Evolutionary conservation across 2,797 vertebrate genomes (phyloP).

Genomic region (Lithobates pipiens): DNA sequence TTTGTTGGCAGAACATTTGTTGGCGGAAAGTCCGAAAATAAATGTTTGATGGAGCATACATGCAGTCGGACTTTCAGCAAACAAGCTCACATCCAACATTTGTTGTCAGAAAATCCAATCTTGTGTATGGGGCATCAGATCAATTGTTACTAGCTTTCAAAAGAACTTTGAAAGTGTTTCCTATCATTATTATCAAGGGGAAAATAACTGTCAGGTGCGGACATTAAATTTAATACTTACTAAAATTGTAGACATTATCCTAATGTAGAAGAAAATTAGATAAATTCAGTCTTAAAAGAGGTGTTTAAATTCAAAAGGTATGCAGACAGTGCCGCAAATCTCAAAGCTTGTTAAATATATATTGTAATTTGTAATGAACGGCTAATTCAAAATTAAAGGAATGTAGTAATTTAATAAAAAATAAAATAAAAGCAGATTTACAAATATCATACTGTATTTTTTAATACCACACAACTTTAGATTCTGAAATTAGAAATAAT

Average conservation of each 20-base stretch:
- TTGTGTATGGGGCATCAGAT: too few species aligned
- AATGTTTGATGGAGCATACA: too few species aligned
- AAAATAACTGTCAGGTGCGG: neutral
- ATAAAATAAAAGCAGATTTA: neutral
- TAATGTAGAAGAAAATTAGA: neutral
- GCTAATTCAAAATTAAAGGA: conserved; percentile 1
- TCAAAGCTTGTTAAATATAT: conserved; percentile 23
- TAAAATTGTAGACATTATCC: neutral
- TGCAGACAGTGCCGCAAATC: neutral
- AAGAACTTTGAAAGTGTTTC: too few species aligned
- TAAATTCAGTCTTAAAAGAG: neutral
- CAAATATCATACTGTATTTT: neutral
- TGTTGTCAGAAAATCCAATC: too few species aligned
- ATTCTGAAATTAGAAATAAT: neutral
- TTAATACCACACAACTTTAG: neutral
- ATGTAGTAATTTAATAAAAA: conserved; percentile 21
- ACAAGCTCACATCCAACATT: too few species aligned
- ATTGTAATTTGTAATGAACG: conserved; percentile 35
- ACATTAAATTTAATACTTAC: conserved; percentile 6
- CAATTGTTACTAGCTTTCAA: neutral
- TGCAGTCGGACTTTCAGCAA: too few species aligned
- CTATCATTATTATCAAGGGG: neutral
- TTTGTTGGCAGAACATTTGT: too few species aligned
- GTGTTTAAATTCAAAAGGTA: neutral
- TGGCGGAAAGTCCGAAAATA: too few species aligned